These are phyloP conservation scores for Gari tellinella DNA, from an alignment of 2,888 invertebrate species.

Conservation along the genomic window DNA sequence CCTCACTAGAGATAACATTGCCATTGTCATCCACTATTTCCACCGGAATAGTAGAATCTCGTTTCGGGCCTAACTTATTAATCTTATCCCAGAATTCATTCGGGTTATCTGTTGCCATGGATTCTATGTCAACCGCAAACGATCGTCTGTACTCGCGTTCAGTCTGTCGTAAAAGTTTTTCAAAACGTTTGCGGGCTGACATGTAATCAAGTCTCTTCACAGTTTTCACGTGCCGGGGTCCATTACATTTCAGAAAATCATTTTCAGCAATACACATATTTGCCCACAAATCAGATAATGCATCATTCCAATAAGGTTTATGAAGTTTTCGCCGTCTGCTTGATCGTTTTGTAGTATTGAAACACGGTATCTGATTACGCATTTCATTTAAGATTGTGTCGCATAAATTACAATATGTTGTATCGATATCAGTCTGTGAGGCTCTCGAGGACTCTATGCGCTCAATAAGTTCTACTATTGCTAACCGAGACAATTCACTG, in stretches of 20 bases:
- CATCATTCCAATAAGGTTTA: slow-evolving; percentile 33
- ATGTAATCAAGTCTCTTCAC: no score
- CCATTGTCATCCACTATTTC: slow-evolving; percentile 15
- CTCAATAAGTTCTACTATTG: slow-evolving; percentile 5
- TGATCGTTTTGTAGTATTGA: slow-evolving; percentile 2
- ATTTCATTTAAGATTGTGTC: slow-evolving; percentile 22
- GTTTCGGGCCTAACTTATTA: no score
- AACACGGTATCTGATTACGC: slow-evolving; percentile 18
- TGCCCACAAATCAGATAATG: slow-evolving; percentile 22
- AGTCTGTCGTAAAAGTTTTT: no score
- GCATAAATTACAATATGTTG: slow-evolving; percentile 23
- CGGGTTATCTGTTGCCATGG: no score
- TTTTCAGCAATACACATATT: slow-evolving; percentile 10
- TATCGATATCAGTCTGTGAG: slow-evolving; percentile 10
- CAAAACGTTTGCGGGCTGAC: no score
- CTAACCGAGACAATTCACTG: slow-evolving; percentile 12
- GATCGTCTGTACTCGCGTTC: slow-evolving; percentile 19
- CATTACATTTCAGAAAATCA: slow-evolving; percentile 13
- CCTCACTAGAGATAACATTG: no score
- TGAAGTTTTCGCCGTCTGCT: slow-evolving; percentile 13
- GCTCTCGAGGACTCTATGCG: slow-evolving; percentile 18
- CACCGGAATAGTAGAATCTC: no score
- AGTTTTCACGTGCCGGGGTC: no score
- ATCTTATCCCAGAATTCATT: no score
- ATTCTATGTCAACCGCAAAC: neutral